A percentile compares a stretch with the other conserved stretches of the same genome.
These are phyloP conservation scores for Pandemis cinnamomeana DNA, from an alignment of 2,888 invertebrate species.

Conservation along the genomic window DNA sequence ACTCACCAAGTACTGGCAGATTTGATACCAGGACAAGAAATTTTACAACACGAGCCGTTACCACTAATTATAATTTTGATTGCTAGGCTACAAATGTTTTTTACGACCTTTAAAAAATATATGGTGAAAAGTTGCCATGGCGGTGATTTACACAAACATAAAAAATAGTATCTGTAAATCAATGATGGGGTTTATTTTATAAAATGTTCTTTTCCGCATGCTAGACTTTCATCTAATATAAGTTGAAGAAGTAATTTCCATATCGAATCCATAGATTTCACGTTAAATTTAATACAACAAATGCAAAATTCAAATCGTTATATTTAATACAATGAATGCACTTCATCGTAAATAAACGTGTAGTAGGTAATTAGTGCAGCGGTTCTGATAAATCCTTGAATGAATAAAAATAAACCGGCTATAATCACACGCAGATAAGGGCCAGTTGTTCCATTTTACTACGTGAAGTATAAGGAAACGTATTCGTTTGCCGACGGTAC, in stretches of 20 bases:
- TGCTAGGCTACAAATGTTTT: no score
- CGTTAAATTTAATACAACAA: neutral
- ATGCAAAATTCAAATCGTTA: no score
- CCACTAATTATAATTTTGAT: no score
- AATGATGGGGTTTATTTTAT: no score
- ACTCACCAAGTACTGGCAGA: neutral
- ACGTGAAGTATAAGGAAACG: slow-evolving; percentile 25
- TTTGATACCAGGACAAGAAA: neutral
- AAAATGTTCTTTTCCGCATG: no score
- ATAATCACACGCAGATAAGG: slow-evolving; percentile 8
- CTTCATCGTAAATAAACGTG: neutral
- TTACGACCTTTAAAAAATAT: no score
- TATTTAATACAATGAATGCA: neutral
- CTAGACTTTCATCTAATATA: no score
- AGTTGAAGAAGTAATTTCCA: no score
- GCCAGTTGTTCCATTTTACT: slow-evolving; percentile 12
- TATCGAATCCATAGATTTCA: neutral
- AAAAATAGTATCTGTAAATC: no score
- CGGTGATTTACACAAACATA: no score
- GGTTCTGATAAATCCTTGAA: slow-evolving; percentile 10
- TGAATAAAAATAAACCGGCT: slow-evolving; percentile 4
- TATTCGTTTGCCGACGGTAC: slow-evolving; percentile 1
- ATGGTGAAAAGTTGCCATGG: no score
- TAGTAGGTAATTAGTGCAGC: neutral
- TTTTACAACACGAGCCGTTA: no score